Percentiles rank a stretch among this genome's conserved stretches.
These are phyloP conservation scores for Odontocolon sp. DNA, from an alignment of 2,888 invertebrate genomes.

Conservation along the genomic window DNA sequence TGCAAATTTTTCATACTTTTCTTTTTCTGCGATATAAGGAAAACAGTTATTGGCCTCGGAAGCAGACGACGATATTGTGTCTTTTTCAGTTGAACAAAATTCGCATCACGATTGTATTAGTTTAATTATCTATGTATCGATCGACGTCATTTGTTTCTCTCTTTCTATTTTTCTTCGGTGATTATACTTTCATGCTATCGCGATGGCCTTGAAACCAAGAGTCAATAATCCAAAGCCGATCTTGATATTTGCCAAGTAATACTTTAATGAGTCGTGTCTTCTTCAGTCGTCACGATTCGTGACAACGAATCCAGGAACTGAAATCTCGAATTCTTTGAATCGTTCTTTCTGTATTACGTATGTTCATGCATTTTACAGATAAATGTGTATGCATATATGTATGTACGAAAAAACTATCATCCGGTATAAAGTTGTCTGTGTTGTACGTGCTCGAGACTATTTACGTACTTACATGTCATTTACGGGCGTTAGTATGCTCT, in stretches of 20 bases:
- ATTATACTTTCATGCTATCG: constrained; percentile 10
- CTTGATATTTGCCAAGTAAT: background rate
- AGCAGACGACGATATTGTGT: no score
- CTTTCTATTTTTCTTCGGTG: background rate
- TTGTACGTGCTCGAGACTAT: constrained; percentile 45
- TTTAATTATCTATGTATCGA: no score
- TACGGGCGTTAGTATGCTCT: constrained; percentile 57
- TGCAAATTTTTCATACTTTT: constrained; percentile 15
- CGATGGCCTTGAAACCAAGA: constrained; percentile 28
- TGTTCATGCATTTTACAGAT: background rate
- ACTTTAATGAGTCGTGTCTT: background rate
- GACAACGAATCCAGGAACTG: background rate
- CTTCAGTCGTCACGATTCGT: background rate
- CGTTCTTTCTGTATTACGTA: background rate
- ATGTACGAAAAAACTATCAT: constrained; percentile 3
- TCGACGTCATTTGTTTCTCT: background rate
- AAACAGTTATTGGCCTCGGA: no score
- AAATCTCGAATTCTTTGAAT: background rate
- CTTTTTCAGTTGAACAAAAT: no score
- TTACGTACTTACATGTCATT: constrained; percentile 61
- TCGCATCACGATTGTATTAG: no score
- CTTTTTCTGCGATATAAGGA: no score
- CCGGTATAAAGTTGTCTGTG: constrained; percentile 10
- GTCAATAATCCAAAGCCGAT: constrained; percentile 22
- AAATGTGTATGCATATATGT: background rate